Base-by-base conservation (phyloP, 2,797 vertebrate species). In the Diceros bicornis region DNA sequence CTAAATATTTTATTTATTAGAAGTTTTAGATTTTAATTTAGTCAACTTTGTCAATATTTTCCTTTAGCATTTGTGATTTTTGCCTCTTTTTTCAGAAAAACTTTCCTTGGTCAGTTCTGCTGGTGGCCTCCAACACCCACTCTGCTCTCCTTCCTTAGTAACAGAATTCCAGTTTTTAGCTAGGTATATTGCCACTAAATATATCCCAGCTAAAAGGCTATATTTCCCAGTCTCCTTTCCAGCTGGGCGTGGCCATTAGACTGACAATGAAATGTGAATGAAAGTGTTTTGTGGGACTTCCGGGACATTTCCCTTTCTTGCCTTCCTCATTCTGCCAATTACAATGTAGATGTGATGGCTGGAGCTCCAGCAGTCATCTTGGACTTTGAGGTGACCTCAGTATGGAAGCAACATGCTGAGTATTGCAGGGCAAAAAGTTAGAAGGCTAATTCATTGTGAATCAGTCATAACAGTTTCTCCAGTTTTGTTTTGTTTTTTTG, bases 1-100 rank as follows among this genome's bases (percentile, higher is more conserved):
- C 41, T 37, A 57, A 52, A 69, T 87, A 17, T 62, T 71, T 74
- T 90, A 44, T 59, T 86, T 34, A 69, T 27, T 41, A 41, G 27
- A 59, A 84, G 20, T 41, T 88, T 68, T 88, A 61, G 17, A 37
- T 57, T 68, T 92, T 91, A 52, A 95, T 44, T 68, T 83, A 68
- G 50, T 83, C 50, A 27, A 16, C 34, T 32, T 32, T 61, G 52
- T 59, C n/a, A 47, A 52, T 41, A 41, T 77, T 68, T 74, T 57
- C 16, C 50, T 74, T 61, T 12, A 88, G 68, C 20, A 71, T 78
- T 78, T 78, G 44, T n/a, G 55, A 41, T 44, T 61, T 44, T 61
- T 41, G 12, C 20, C 9, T 59, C 10, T 61, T 62, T 7, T 57
- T 83, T 89, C 44, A 59, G 55, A 79, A 95, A 78, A 77, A 55